These are phyloP conservation scores for Malurus melanocephalus DNA, from an alignment of 2,113 vertebrate species.

Conservation along the genomic window DNA sequence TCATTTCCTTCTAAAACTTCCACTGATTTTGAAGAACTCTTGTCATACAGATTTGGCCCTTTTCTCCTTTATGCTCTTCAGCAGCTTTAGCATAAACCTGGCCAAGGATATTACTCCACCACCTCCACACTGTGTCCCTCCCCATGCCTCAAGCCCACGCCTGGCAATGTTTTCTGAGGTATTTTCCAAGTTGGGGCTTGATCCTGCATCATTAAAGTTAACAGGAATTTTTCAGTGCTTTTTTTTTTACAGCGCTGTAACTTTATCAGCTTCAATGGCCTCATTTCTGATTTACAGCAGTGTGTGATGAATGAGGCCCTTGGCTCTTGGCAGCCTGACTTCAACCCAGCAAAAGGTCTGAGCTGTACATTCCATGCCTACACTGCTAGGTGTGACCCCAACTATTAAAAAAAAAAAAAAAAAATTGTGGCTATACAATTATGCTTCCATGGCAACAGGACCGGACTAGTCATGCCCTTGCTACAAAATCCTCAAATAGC, in stretches of 20 bases:
- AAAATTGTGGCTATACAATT: background rate
- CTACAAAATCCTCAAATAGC: background rate
- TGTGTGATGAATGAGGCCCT: background rate
- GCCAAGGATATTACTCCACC: background rate
- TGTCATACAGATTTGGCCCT: background rate
- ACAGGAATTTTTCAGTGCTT: background rate
- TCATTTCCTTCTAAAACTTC: background rate
- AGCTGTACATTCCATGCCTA: conserved; percentile 7
- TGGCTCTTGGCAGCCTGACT: background rate
- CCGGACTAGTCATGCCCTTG: background rate
- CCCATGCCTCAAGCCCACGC: background rate
- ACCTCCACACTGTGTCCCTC: background rate
- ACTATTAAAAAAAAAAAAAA: background rate
- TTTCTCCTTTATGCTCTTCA: background rate
- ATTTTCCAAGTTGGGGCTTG: conserved; percentile 20
- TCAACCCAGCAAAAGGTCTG: conserved; percentile 1
- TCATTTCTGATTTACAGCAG: conserved; percentile 16
- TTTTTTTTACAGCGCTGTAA: background rate
- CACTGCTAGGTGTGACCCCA: background rate
- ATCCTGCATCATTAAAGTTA: background rate
- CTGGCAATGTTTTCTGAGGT: background rate
- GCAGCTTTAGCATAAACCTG: background rate
- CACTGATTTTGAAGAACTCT: background rate
- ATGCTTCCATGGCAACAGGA: background rate
- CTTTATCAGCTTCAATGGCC: background rate